Base-by-base conservation (phyloP, 2,888 invertebrate genomes). In the Halictus quadricinctus region DNA sequence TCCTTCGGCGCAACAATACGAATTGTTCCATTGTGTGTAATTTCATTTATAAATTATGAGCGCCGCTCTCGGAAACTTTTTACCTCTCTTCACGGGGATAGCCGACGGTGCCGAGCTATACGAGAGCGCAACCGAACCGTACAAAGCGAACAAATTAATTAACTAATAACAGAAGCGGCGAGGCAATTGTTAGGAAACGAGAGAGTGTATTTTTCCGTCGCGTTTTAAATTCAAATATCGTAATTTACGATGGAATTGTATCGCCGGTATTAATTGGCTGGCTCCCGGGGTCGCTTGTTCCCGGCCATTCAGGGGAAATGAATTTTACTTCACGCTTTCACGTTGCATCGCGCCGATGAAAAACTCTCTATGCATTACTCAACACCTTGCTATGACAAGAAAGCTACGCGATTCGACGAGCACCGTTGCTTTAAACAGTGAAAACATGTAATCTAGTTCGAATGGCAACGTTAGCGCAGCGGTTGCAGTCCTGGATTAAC, bases 11-110 rank as follows among this genome's bases (percentile, higher is more conserved):
- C 77, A 60, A 81, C 81, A 84, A 84, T 84, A 60, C 83, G 83
- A 74, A 84, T 81, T 78, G 83, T 78, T 78, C 83, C 77, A 81
- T 84, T 81, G 81, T 81, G 77, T 72, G 60, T 77, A 64, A 77
- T 84, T 84, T 77, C 77, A 64, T 78, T 81, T 81, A 78, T 76
- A 77, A 84, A 84, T 84, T 84, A 75, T 76, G 58, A 41, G 25
- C 76, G 21, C 48, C 8, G 46, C 58, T 50, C 72, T 81, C 41
- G 69, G 74, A 83, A 77, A 43, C 69, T 83, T 81, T 74, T 15
- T 50, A 54, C 54, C n/a, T 36, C 21, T 60, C 43, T n/a, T 73
- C 46, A 41, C 70, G 36, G 6, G 76, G 60, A 60, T 60, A 73
- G 15, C 78, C 0, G 29, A 5, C 69, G 21, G 46, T 2, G 5